Evolutionary conservation across 2,113 vertebrate genomes (phyloP), one percentile per base, ranked within the genome.

Genomic region (Grus americana): DNA sequence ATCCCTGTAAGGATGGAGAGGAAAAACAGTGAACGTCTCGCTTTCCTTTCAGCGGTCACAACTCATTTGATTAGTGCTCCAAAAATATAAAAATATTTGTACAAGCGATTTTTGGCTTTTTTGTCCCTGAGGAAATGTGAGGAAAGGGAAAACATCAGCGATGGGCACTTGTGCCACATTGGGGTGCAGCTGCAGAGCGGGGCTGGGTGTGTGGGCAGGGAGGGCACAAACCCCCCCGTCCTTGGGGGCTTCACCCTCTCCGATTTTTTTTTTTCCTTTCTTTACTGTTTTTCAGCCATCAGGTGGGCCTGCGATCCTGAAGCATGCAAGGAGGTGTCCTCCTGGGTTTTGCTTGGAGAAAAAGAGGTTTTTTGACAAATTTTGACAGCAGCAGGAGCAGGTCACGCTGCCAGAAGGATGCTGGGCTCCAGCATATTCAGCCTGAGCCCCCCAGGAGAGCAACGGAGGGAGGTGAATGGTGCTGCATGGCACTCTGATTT

Each of bases 21-120:
- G n/a, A 5, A 34, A 59, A 23, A 1, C 0, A 22, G 12, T 1
- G 44, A 59, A 11, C 15, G 23, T 9, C 49, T 80, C 47, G 1
- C 46, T 9, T 21, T 7, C 57, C 66, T 79, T 26, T 57, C 62
- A 62, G 42, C 6, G 8, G 15, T 58, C 18, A 16, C 15, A 26
- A 4, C n/a, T 49, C 11, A 0, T 71, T 84, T 55, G 18, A 20
- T 36, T 20, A 26, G 20, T 15, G 76, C 58, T 88, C 27, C 15
- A 46, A 68, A 80, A 76, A 32, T 5, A 68, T 18, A 42, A 42
- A 42, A 52, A 32, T 5, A 68, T 18, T 62, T 36, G 4, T 24
- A 16, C 0, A 0, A 16, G 16, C 3, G 4, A 46, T 22, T 72
- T 52, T 21, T 6, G 7, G 7, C 1, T 19, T 34, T 27, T 54